phyloP scores from a whole-genome alignment of 2,113 vertebrate genomes.

The Bos javanicus region DNA sequence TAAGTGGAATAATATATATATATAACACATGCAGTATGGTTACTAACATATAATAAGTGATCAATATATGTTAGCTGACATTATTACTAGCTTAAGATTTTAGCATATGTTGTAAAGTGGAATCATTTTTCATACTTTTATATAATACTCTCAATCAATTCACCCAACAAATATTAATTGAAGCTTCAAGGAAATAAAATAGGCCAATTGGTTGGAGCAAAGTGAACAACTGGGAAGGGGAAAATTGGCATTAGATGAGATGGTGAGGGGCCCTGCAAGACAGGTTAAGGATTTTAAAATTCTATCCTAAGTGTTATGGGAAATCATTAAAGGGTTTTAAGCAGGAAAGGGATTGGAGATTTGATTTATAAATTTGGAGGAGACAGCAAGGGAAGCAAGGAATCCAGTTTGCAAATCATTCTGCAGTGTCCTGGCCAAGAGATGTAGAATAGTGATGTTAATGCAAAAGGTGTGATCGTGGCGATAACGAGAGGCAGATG shows the following conservation, averaged over 20 bases:
- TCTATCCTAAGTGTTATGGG: background rate
- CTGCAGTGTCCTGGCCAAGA: background rate
- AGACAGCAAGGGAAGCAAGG: background rate
- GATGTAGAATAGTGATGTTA: background rate
- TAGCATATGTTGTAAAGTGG: background rate
- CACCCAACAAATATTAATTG: constrained; percentile 31
- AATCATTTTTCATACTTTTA: background rate
- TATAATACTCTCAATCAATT: background rate
- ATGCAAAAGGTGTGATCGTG: background rate
- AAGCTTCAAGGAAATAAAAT: constrained; percentile 25
- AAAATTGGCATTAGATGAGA: background rate
- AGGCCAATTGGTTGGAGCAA: background rate
- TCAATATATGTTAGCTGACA: background rate
- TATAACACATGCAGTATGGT: background rate
- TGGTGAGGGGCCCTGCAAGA: background rate
- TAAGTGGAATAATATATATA: background rate
- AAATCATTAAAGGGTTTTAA: constrained; percentile 27
- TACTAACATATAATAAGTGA: background rate
- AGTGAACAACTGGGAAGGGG: background rate
- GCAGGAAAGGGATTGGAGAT: background rate
- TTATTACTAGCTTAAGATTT: constrained; percentile 10
- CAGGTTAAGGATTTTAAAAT: background rate
- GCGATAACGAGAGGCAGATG: background rate
- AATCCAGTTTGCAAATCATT: background rate
- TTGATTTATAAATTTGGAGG: background rate